These are phyloP conservation scores for Spisula solida DNA, from an alignment of 2,888 invertebrate genomes.

Conservation along the genomic window DNA sequence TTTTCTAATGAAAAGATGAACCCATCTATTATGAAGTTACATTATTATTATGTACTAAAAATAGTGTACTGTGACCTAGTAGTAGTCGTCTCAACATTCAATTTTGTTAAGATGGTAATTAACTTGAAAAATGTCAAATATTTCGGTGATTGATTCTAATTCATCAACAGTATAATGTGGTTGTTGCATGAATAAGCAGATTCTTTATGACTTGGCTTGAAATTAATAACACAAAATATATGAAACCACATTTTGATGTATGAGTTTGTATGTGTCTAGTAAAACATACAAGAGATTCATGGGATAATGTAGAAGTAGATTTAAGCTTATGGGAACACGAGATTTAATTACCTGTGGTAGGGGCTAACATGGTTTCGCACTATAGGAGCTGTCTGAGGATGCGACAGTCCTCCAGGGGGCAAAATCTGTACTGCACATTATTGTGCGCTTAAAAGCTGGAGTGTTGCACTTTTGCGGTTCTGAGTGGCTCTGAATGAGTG, in stretches of 20 bases:
- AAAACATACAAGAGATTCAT: too few species aligned
- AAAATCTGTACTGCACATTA: too few species aligned
- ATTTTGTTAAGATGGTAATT: conserved; percentile 11
- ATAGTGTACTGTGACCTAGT: background rate
- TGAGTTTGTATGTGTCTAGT: background rate
- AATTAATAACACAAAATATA: conserved; percentile 16
- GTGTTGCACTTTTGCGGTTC: too few species aligned
- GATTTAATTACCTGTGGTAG: too few species aligned
- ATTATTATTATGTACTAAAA: background rate
- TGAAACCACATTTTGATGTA: conserved; percentile 12
- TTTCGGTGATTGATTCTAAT: background rate
- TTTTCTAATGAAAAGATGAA: background rate
- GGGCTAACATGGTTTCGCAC: too few species aligned
- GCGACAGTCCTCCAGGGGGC: too few species aligned
- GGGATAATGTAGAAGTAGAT: too few species aligned
- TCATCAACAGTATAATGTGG: background rate
- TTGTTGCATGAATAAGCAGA: background rate
- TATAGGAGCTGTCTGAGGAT: too few species aligned
- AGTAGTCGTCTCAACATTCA: background rate
- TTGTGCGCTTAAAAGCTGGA: too few species aligned
- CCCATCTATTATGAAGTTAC: background rate
- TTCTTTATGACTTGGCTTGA: background rate
- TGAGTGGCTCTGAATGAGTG: too few species aligned
- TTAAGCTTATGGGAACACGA: too few species aligned
- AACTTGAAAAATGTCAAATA: conserved; percentile 9